Evolutionary conservation across 1,140 invertebrate species (phyloP), one percentile per base, ranked within the genome.

Genomic region (Ptiloglossa arizonensis): DNA sequence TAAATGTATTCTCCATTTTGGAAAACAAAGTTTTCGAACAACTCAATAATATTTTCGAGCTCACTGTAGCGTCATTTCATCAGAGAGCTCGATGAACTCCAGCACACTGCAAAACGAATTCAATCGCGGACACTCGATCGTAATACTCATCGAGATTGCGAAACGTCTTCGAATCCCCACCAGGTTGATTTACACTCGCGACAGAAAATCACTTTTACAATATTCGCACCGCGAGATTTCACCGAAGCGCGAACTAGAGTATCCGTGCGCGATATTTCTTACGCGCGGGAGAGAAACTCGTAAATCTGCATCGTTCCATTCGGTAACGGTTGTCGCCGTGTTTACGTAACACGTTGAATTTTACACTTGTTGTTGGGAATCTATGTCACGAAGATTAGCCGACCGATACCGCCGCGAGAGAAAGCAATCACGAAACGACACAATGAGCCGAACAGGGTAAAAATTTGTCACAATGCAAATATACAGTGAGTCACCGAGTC

Each of bases 301-400:
- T 35, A 68, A 75, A 68, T 68, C 15, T 68, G 27, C 38, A n/a
- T 44, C 17, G 19, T n/a, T n/a, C 24, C 29, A 22, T 68, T 68
- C 41, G 63, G 52, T 29, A 74, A 74, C 27, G 35, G 24, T 38
- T 22, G 60, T 54, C 71, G 29, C 29, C 11, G 15, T 27, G 24
- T 70, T 77, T 70, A 62, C 67, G 59, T 60, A 71, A 71, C 48
- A 59, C 38, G 24, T 38, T 68, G 4, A 54, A 62, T 70, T 68
- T 71, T 77, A 17, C 41, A 41, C 56, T 77, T 52, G 62, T 77
- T 62, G 46, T 77, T 71, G 29, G 66, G 44, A 77, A 70, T 77
- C 73, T 59, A n/a, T 75, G 73, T 29, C 29, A 38, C 4, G 29
- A 57, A 68, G 64, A 68, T 46, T 22, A 59, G 29, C 59, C 19